These are phyloP conservation scores for Tribolium freemani DNA, from an alignment of 2,888 invertebrate species.

Conservation along the genomic window DNA sequence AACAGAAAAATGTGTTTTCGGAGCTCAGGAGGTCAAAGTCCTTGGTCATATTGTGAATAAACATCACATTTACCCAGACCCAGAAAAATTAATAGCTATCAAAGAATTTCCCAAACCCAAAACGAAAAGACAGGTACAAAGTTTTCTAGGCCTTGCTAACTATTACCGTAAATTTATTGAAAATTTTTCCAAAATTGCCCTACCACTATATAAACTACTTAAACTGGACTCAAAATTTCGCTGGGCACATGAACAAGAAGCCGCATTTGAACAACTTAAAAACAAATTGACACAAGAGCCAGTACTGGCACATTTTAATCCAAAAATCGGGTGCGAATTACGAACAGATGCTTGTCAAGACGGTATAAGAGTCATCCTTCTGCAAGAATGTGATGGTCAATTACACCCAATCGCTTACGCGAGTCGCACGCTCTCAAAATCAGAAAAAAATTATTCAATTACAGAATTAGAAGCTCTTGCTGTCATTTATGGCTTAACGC, in stretches of 20 bases:
- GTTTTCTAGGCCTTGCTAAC: background rate
- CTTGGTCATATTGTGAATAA: conserved; percentile 49
- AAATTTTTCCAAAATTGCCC: conserved; percentile 43
- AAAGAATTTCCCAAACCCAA: conserved; percentile 44
- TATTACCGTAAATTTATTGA: background rate
- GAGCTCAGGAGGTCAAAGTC: conserved; percentile 44
- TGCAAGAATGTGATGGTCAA: conserved; percentile 42
- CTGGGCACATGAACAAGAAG: conserved; percentile 8
- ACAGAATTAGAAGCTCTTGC: conserved; percentile 46
- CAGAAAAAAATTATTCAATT: conserved; percentile 47
- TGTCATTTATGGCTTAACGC: conserved; percentile 40
- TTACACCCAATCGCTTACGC: conserved; percentile 49
- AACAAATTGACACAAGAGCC: conserved; percentile 40
- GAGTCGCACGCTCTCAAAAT: conserved; percentile 46
- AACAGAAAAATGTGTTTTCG: conserved; percentile 37
- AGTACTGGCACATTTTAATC: conserved; percentile 42
- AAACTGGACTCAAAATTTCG: conserved; percentile 37
- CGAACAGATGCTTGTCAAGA: conserved; percentile 42
- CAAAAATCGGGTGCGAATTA: conserved; percentile 43
- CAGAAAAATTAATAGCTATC: conserved; percentile 45
- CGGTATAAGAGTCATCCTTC: conserved; percentile 44
- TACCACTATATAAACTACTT: conserved; percentile 40
- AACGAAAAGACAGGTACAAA: conserved; percentile 39
- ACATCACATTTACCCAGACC: conserved; percentile 43
- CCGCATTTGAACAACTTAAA: conserved; percentile 36